Evolutionary conservation across 2,113 vertebrate genomes (phyloP), one percentile per base, ranked within the genome.

Genomic region (Anoura caudifer): DNA sequence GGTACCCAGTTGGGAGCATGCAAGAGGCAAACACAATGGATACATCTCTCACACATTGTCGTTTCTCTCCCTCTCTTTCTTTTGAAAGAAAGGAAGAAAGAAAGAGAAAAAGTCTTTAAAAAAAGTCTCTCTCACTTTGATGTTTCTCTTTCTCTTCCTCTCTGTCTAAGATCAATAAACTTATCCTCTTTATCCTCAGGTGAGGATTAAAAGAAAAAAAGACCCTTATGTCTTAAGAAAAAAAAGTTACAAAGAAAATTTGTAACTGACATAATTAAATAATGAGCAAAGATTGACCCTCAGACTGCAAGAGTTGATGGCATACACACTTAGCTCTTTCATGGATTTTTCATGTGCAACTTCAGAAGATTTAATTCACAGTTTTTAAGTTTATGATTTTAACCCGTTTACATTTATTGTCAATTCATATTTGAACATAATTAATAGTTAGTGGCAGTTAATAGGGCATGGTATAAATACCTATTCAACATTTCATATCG

Each of bases 321-420:
- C 50, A n/a, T 10, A 8, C 13, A 24, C 9, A 36, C 50, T 72
- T 80, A 38, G 28, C 36, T 75, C 3, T 87, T 87, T 86, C 45
- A 54, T 73, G 77, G 33, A 41, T 79, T 65, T 26, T 65, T 87
- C 50, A 69, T 17, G 14, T 22, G 20, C 41, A 88, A 69, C 43
- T 89, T 93, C 69, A 92, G 9, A 90, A 88, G 31, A 54, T 54
- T 88, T 61, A 41, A 80, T 22, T 87, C 52, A 36, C 9, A 26
- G 36, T 83, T 93, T 96, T 83, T 79, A 93, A 90, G 52, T 26
- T 87, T 94, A 45, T 90, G 20, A 93, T 59, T 87, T 92, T 90
- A 90, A 52, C 43, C 36, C 8, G n/a, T 1, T 95, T 52, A 73
- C 59, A 91, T 76, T 95, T 88, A 56, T 31, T 81, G 24, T 84